A percentile compares a stretch with the other conserved stretches of the same genome.
Evolutionary conservation across 2,797 vertebrate genomes (phyloP).

Genomic region (Argya squamiceps): DNA sequence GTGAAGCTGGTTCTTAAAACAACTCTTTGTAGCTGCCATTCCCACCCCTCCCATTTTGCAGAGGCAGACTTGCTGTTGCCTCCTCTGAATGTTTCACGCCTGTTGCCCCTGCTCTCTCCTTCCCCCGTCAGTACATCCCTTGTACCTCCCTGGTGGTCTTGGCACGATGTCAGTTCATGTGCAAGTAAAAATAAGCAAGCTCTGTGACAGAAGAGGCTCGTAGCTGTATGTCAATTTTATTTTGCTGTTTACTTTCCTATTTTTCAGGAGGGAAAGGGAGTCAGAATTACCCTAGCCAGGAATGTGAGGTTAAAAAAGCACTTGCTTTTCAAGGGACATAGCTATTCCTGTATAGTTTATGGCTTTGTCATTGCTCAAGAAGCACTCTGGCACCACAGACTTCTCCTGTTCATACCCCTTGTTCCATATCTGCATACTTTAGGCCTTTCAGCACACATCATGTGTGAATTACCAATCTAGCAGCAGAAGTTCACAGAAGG

Average conservation of each 20-base stretch:
- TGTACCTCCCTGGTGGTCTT: not conserved
- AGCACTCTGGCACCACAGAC: not conserved
- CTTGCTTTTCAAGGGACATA: not conserved
- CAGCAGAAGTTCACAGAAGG: constrained; percentile 34
- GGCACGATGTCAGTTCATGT: not conserved
- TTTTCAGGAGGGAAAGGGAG: not conserved
- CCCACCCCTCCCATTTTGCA: not conserved
- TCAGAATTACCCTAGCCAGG: not conserved
- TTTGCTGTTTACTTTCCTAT: not conserved
- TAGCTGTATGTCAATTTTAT: constrained; percentile 43
- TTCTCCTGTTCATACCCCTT: not conserved
- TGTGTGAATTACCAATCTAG: not conserved
- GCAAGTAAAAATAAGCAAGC: constrained; percentile 22
- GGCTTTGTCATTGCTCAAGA: not conserved
- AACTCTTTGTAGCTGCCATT: not conserved
- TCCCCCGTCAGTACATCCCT: not conserved
- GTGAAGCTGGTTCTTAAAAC: not conserved
- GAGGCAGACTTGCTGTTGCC: not conserved
- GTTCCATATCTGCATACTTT: not conserved
- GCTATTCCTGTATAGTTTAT: not conserved
- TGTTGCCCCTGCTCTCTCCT: not conserved
- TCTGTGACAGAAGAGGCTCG: not conserved
- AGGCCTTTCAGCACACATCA: not conserved
- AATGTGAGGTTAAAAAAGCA: constrained; percentile 13
- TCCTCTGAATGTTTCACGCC: not conserved